A percentile compares a stretch with the other conserved stretches of the same genome.
Conservation (phyloP, 1,140 invertebrate genomes). For the Trachelipus rathkii region DNA sequence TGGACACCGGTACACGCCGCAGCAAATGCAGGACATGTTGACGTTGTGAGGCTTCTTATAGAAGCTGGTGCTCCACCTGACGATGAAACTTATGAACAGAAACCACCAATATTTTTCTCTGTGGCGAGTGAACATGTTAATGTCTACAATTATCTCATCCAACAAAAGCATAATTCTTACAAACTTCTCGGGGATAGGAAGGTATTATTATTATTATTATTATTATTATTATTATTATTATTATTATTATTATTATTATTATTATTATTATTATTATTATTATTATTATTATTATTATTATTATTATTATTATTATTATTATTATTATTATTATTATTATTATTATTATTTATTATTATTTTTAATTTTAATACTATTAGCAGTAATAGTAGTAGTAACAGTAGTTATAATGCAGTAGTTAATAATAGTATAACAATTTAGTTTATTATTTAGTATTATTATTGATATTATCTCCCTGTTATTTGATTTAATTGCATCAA, state of each 20-base stretch:
- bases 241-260: conserved; percentile 2
- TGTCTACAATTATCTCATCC: conserved; percentile 90
- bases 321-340: conserved; percentile 17
- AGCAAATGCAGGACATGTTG: conserved; percentile 86
- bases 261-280: background rate
- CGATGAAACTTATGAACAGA: conserved; percentile 85
- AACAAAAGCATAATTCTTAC: conserved; percentile 95
- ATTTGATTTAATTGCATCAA: no score
- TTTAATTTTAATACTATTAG: no score
- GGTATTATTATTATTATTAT: conserved; percentile 51
- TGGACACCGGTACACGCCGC: conserved; percentile 97
- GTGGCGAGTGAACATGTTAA: conserved; percentile 93
- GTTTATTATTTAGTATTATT: no score
- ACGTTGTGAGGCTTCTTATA: conserved; percentile 89
- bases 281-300: background rate
- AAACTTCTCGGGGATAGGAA: conserved; percentile 93
- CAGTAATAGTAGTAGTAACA: no score
- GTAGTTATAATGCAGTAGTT: no score
- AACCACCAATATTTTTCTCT: conserved; percentile 94
- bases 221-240: background rate
- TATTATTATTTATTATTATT: background rate
- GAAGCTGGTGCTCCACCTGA: conserved; percentile 93
- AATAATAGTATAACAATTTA: no score
- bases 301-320: conserved; percentile 20
- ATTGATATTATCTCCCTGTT: no score